Base-by-base conservation (phyloP, 2,797 vertebrate genomes). In the Halcyon leucocephala region DNA sequence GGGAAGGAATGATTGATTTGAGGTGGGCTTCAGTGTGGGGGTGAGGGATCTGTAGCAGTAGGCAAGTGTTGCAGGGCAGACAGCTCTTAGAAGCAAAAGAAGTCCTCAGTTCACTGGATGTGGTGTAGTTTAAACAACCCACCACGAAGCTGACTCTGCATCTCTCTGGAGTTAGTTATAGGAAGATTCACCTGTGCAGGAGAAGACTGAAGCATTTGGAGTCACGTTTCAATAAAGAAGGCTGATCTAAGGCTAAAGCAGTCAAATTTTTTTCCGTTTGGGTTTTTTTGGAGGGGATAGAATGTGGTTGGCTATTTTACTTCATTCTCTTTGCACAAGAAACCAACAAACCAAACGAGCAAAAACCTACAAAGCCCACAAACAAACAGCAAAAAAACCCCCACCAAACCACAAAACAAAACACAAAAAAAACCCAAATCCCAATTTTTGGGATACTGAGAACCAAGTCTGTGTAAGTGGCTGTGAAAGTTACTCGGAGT, bases 401-500 rank as follows among this genome's bases (percentile, higher is more conserved):
- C 31, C 18, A 54, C 16, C 21, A 54, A 29, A 51, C 49, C 24
- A 52, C n/a, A 35, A 35, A 60, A 14, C 31, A 57, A 33, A 57
- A 22, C 31, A 52, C 31, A 22, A 33, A 22, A n/a, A 55, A 12
- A 67, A 11, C 21, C 46, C 2, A 6, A 41, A 54, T 9, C 8
- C 5, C 3, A 1, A 7, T 31, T 54, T 49, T 79, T 65, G 10
- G 57, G 14, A 31, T 78, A 20, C 10, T 57, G n/a, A 73, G 31
- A 52, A 54, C 5, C 11, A 67, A 73, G 84, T 33, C 31, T 54
- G 2, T 93, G 25, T 77, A 66, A 73, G 46, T 46, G 17, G 4
- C 60, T 86, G 41, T n/a, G 37, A 83, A 96, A 96, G 72, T 91
- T 84, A 65, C 70, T 95, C 86, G 87, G 51, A 93, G 82, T 82